Base-by-base conservation (phyloP, 2,888 invertebrate species). In the Andrena marginata region DNA sequence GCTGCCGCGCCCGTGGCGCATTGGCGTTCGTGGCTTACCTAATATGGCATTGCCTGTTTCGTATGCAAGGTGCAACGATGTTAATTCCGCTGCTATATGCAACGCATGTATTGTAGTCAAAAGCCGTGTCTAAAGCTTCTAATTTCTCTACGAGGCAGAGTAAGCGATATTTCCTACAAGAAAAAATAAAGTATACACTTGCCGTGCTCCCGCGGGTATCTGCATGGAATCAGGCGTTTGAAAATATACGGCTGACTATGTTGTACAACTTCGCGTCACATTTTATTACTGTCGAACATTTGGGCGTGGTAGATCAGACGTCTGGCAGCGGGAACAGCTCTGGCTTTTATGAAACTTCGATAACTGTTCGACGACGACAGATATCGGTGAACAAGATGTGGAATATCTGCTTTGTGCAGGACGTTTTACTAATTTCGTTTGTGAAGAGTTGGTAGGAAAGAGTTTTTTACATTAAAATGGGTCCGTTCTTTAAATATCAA, bases 101-200 rank as follows among this genome's bases (percentile, higher is more conserved):
- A 51, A 59, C 54, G 80, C 80, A 79, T 81, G 73, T 69, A 69
- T 79, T 81, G 79, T 81, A 56, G 63, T 33, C 79, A 79, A 81
- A 81, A 73, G 80, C 79, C 80, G 70, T 68, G 73, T 59, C 68
- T 60, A 73, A 81, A 81, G 67, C 79, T 81, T 73, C 80, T 73
- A 79, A 79, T 81, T 81, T 79, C 80, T 64, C 68, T 59, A 51
- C 51, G 68, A 29, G 65, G 13, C 51, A 59, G 42, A 42, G 7
- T 51, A 7, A 26, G 26, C 49, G 72, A 78, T 78, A 63, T 72
- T 56, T 29, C 7, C 33, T 8, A 13, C 23, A 63, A 68, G 62
- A 80, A 63, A 68, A 72, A 80, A 63, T 49, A 63, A 72, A 63
- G 72, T 51, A 65, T 3, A 62, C 4, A 20, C 60, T 63, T 29